A percentile compares a stretch with the other conserved stretches of the same genome.
Evolutionary conservation across 2,797 vertebrate species (phyloP).

Genomic region (Siniperca obscura): DNA sequence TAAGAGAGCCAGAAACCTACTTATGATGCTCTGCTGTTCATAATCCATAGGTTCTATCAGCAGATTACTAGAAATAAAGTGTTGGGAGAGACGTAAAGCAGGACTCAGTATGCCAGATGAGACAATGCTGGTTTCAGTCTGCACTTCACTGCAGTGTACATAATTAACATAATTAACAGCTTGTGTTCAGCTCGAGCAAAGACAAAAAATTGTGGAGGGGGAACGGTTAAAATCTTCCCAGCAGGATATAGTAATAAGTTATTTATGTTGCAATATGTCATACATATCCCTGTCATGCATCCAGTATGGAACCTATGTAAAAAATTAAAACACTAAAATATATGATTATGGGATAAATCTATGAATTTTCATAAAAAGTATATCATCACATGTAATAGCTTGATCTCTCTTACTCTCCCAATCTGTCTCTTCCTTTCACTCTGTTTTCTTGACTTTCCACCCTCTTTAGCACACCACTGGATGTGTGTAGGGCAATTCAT

Average conservation of each 20-base stretch:
- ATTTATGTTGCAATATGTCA: conserved; percentile 55
- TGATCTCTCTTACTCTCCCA: conserved; percentile 50
- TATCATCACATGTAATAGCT: conserved; percentile 44
- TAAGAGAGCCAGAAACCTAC: conserved; percentile 83
- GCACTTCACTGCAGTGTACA: conserved; percentile 61
- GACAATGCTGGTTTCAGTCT: conserved; percentile 80
- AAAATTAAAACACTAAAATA: conserved; percentile 26
- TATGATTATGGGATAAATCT: conserved; percentile 40
- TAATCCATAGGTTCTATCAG: conserved; percentile 87
- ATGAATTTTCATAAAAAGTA: conserved; percentile 47
- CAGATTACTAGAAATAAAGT: conserved; percentile 85
- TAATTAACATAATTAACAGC: conserved; percentile 79
- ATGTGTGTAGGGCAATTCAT: conserved; percentile 83
- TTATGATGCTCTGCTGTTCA: conserved; percentile 79
- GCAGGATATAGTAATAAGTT: conserved; percentile 49
- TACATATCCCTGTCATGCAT: conserved; percentile 42
- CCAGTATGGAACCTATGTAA: background rate
- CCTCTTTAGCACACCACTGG: conserved; percentile 66
- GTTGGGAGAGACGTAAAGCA: conserved; percentile 80
- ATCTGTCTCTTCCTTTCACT: conserved; percentile 52
- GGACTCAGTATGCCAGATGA: conserved; percentile 79
- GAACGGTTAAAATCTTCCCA: conserved; percentile 60
- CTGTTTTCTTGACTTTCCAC: conserved; percentile 75
- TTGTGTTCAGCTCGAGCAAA: conserved; percentile 53
- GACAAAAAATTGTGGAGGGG: conserved; percentile 59